These are phyloP conservation scores for Ia io DNA, from an alignment of 2,113 vertebrate species.

Conservation along the genomic window DNA sequence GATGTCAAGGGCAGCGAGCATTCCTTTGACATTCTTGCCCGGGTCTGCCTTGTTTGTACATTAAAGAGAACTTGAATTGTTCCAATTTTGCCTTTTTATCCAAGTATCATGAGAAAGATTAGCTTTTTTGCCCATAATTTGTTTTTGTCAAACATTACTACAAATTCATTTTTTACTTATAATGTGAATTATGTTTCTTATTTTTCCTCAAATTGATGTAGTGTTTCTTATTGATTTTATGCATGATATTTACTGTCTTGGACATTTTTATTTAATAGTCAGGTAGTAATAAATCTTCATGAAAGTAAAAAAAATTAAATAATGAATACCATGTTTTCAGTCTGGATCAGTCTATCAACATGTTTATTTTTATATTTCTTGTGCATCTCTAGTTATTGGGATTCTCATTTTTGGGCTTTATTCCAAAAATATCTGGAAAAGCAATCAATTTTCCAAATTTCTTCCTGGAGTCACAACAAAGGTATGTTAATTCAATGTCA, in stretches of 20 bases:
- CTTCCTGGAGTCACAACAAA: background rate
- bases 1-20: background rate
- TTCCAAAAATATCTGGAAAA: background rate
- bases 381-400: background rate
- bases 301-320: slow-evolving; percentile 36
- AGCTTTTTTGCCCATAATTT: slow-evolving; percentile 35
- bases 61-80: background rate
- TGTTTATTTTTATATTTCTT: background rate
- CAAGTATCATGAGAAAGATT: slow-evolving; percentile 36
- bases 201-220: slow-evolving; percentile 62
- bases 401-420: background rate
- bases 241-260: slow-evolving; percentile 64
- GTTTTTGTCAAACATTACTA: slow-evolving; percentile 50
- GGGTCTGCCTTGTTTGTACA: background rate
- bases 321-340: background rate
- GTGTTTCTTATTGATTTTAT: slow-evolving; percentile 61
- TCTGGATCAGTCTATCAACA: background rate
- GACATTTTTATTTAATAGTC: slow-evolving; percentile 73
- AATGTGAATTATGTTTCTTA: slow-evolving; percentile 62
- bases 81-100: slow-evolving; percentile 21
- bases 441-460: background rate
- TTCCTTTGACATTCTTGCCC: background rate
- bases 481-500: background rate
- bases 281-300: slow-evolving; percentile 67
- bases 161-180: slow-evolving; percentile 55